Percentiles rank a stretch among this genome's conserved stretches.
These are phyloP conservation scores for Fukomys damarensis DNA, from an alignment of 2,113 vertebrate genomes.

Conservation along the genomic window DNA sequence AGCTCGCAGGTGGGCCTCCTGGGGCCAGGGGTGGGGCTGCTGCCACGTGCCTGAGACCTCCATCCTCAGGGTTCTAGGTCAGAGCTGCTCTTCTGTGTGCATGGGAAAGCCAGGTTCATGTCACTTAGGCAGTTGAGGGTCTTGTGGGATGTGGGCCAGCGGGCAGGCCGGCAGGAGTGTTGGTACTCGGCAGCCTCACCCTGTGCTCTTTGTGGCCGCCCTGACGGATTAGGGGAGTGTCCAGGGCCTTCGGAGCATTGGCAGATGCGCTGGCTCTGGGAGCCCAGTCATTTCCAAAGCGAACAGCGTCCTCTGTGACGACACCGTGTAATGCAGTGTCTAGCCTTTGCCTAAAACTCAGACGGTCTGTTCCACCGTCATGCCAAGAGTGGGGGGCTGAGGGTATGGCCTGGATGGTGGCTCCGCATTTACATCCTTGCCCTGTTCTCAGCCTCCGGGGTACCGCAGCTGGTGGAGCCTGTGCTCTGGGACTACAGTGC, in stretches of 20 bases:
- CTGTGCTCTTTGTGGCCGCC: background rate
- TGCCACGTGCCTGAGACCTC: background rate
- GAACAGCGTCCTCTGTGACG: background rate
- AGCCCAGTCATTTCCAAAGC: background rate
- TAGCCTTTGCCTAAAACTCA: background rate
- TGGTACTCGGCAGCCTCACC: accelerated
- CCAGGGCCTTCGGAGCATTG: background rate
- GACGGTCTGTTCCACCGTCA: accelerated
- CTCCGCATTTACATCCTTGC: accelerated
- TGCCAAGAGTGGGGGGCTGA: background rate
- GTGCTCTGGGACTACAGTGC: constrained; percentile 98
- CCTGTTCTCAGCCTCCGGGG: constrained; percentile 88
- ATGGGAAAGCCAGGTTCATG: background rate
- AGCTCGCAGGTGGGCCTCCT: constrained; percentile 88
- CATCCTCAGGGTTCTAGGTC: background rate
- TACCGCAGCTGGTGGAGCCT: constrained; percentile 91
- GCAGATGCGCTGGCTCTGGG: background rate
- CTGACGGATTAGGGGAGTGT: accelerated
- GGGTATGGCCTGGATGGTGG: accelerated
- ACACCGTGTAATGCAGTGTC: background rate
- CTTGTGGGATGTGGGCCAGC: background rate
- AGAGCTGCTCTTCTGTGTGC: background rate
- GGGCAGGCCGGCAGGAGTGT: too few relatives aligned
- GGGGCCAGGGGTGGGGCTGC: background rate
- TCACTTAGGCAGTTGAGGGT: background rate